These are phyloP conservation scores for Taxidea taxus DNA, from an alignment of 2,113 vertebrate species.

Conservation along the genomic window DNA sequence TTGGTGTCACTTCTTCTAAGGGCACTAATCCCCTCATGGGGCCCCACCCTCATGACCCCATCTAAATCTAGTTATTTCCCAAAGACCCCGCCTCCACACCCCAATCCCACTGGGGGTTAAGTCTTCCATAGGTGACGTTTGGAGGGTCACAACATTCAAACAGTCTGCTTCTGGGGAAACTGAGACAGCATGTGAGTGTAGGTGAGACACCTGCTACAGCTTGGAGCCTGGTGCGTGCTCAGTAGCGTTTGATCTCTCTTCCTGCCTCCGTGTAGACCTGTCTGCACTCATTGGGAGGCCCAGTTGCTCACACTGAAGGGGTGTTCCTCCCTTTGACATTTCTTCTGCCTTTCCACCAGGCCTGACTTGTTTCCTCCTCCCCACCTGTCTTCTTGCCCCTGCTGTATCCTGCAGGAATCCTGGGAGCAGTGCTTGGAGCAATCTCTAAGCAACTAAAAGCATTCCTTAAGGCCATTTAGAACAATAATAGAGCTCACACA, in stretches of 20 bases:
- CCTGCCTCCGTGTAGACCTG: neutral
- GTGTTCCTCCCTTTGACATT: neutral
- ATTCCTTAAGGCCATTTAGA: neutral
- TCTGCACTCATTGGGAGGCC: neutral
- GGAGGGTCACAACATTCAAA: neutral
- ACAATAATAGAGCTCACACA: neutral
- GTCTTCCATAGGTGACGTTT: neutral
- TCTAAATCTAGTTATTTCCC: neutral
- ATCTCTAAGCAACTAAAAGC: neutral
- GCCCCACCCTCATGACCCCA: neutral
- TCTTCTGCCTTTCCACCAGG: neutral
- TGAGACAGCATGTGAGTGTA: neutral
- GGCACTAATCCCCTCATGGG: neutral
- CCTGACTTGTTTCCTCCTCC: neutral
- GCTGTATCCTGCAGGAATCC: neutral
- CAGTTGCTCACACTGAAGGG: neutral
- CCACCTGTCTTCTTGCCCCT: neutral
- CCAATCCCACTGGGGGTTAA: too few relatives aligned
- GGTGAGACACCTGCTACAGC: neutral
- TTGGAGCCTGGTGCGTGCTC: neutral
- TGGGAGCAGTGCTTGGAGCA: neutral
- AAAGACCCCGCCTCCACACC: neutral
- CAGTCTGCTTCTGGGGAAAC: neutral
- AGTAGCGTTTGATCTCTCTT: neutral
- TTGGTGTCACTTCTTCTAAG: neutral